Base-by-base conservation (phyloP, 1,140 invertebrate genomes). In the Drosophila auraria region DNA sequence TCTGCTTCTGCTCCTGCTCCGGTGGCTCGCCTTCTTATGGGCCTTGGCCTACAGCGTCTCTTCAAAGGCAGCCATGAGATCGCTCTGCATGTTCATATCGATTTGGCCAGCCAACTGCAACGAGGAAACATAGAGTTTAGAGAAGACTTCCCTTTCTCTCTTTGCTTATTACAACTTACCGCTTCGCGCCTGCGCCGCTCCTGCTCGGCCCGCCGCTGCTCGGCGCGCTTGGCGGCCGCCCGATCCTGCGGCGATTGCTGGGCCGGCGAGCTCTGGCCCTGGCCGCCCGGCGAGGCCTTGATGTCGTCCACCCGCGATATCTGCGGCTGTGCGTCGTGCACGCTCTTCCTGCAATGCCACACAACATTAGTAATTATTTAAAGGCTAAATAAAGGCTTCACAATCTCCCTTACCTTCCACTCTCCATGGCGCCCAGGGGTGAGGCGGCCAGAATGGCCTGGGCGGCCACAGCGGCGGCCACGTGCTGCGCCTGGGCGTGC, bases 81-180 rank as follows among this genome's bases (percentile, higher is more conserved):
- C 98, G 94, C 98, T 99, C 94, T 99, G 98, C 95, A 97, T 96
- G 94, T 99, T 99, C 98, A 99, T 98, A 93, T 99, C 98, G 91
- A 99, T 99, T 94, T 97, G 97, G 61, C 97, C 96, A 60, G 97
- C 97, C 96, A 98, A 96, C 98, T 99, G 95, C 59, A 96, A 38
- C 33, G 45, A 15, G 8, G n/a, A 1, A 12, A 12, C 30, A 50
- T 20, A 33, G 1, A 27, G 1, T 51, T 45, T 11, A 0, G n/a
- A 44, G n/a, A 14, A 20, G 20, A 20, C 20, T 20, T 20, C 20
- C 20, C 20, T 20, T 20, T 20, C 20, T 20, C 20, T 20, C 20
- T 20, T 20, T 20, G 20, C 20, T 20, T 20, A 20, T 20, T 20
- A 20, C 20, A 20, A 20, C 96, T 96, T 94, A 99, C 98, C 87